Evolutionary conservation across 2,797 vertebrate species (phyloP).

Genomic region (Gobio occitaniae): DNA sequence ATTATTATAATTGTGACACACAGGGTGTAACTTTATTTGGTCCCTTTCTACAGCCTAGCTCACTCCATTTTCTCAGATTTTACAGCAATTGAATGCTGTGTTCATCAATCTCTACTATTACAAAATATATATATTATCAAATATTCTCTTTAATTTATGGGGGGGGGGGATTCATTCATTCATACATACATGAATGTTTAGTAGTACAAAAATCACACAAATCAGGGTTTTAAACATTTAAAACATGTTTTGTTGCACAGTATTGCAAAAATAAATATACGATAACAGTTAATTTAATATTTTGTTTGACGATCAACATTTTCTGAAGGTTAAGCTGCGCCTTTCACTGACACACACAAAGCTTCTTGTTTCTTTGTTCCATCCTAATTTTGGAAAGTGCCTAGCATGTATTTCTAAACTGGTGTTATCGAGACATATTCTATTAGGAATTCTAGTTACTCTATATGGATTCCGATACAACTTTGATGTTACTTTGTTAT

Average conservation of each 20-base stretch:
- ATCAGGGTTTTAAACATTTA: too few species aligned
- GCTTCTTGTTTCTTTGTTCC: background rate
- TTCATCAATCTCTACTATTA: background rate
- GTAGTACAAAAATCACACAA: background rate
- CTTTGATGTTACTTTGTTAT: conserved; percentile 20
- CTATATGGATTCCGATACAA: background rate
- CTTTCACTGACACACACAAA: background rate
- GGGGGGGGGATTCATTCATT: background rate
- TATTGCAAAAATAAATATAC: background rate
- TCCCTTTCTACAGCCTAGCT: background rate
- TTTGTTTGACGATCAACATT: background rate
- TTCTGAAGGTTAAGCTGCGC: background rate
- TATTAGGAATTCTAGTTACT: background rate
- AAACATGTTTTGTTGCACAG: too few species aligned
- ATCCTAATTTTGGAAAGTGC: background rate
- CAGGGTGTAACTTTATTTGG: background rate
- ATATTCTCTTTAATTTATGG: background rate
- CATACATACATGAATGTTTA: background rate
- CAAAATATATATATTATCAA: background rate
- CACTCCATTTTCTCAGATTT: background rate
- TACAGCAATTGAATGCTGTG: background rate
- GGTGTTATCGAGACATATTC: background rate
- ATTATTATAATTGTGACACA: background rate
- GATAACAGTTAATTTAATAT: background rate
- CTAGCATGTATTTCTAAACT: background rate